Percentiles rank a stretch among this genome's conserved stretches.
These are phyloP conservation scores for Andrena dorsata DNA, from an alignment of 2,888 invertebrate species.

Conservation along the genomic window DNA sequence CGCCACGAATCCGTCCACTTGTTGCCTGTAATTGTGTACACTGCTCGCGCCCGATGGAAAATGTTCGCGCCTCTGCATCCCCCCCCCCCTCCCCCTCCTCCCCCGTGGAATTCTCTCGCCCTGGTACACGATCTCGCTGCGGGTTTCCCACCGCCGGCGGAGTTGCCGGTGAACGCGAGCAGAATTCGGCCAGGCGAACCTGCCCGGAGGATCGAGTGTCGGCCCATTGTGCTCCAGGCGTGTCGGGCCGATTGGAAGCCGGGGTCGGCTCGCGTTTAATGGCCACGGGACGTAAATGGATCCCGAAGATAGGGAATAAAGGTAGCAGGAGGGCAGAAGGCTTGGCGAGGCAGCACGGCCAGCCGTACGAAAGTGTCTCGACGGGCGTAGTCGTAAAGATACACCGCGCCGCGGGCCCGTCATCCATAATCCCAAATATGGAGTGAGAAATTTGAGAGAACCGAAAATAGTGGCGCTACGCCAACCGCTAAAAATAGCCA, in stretches of 20 bases:
- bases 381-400: constrained; percentile 67
- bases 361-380: constrained; percentile 51
- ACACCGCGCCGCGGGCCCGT: constrained; percentile 65
- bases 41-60: constrained; percentile 3
- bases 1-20: constrained; percentile 64
- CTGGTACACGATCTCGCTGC: no score
- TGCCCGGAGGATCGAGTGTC: constrained; percentile 5
- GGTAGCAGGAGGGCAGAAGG: neutral
- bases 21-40: constrained; percentile 58
- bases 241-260: neutral
- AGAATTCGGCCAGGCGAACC: neutral
- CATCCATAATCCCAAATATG: constrained; percentile 83
- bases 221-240: constrained; percentile 14
- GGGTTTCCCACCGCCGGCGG: no score
- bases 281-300: constrained; percentile 22
- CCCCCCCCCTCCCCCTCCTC: no score
- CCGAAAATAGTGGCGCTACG: constrained; percentile 84
- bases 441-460: constrained; percentile 85
- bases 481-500: constrained; percentile 83
- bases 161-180: no score
- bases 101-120: no score
- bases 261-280: constrained; percentile 2
- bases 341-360: constrained; percentile 8
- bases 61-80: neutral
- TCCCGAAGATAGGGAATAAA: constrained; percentile 14